Conservation (phyloP, 2,113 vertebrate genomes). For the Caranx ignobilis region DNA sequence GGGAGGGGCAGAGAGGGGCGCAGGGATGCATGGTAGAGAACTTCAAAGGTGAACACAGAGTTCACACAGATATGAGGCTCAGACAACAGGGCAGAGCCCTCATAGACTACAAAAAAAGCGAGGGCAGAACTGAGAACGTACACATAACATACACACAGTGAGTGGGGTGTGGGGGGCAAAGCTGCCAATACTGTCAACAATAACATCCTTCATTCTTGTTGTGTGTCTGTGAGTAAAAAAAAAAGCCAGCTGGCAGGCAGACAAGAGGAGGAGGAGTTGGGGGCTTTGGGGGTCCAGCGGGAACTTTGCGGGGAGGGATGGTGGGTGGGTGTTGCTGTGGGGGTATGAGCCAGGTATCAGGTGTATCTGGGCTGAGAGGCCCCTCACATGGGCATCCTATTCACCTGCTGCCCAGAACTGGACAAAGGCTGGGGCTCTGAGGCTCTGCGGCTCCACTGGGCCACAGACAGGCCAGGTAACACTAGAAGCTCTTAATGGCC, state of each 20-base stretch:
- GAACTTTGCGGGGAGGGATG: conserved; percentile 30
- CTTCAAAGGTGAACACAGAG: conserved; percentile 76
- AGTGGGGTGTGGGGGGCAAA: background rate
- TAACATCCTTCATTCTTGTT: conserved; percentile 68
- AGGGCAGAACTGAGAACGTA: conserved; percentile 46
- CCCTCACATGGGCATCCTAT: conserved; percentile 73
- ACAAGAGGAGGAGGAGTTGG: conserved; percentile 37
- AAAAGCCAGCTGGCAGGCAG: conserved; percentile 66
- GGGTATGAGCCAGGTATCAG: conserved; percentile 72
- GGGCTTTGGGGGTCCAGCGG: conserved; percentile 56
- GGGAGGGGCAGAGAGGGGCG: conserved; percentile 34
- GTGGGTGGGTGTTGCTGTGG: conserved; percentile 47
- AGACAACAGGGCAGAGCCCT: conserved; percentile 64
- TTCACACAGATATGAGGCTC: conserved; percentile 74
- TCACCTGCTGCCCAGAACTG: conserved; percentile 63
- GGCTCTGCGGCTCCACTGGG: conserved; percentile 56
- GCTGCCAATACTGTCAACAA: conserved; percentile 63
- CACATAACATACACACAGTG: conserved; percentile 47
- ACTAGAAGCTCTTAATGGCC: conserved; percentile 77
- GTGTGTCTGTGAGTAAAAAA: conserved; percentile 31
- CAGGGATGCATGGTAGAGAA: conserved; percentile 58
- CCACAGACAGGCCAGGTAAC: conserved; percentile 72
- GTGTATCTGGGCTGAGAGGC: conserved; percentile 74
- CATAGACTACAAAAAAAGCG: conserved; percentile 49
- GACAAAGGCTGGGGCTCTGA: conserved; percentile 70